Conservation (phyloP, 2,797 vertebrate genomes). For the Pseudomugil tenellus region DNA sequence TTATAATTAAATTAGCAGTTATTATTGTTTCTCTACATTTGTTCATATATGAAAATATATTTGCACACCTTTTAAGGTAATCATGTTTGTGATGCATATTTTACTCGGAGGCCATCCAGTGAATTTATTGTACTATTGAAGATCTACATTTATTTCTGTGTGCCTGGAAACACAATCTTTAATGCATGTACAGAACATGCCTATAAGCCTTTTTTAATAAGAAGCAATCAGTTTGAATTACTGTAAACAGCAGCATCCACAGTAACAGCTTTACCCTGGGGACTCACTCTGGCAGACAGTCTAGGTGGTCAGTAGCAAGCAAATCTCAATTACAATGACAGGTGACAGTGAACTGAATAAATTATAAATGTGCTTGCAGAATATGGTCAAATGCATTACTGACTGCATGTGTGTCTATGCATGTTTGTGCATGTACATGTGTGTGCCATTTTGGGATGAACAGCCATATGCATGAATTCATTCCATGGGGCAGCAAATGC, state of each 20-base stretch:
- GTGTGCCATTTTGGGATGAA: conserved; percentile 49
- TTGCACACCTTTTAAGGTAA: conserved; percentile 28
- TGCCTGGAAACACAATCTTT: conserved; percentile 37
- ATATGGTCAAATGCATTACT: conserved; percentile 47
- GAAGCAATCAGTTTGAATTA: conserved; percentile 67
- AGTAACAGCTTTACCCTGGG: conserved; percentile 48
- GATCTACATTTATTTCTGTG: conserved; percentile 37
- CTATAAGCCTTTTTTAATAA: conserved; percentile 51
- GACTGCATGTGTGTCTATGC: conserved; percentile 25
- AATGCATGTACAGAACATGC: conserved; percentile 40
- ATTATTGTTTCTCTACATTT: conserved; percentile 22
- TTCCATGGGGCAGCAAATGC: conserved; percentile 70
- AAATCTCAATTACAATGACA: conserved; percentile 78
- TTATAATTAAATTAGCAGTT: conserved; percentile 22
- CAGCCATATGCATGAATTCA: conserved; percentile 65
- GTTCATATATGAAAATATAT: conserved; percentile 8
- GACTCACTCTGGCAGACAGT: conserved; percentile 49
- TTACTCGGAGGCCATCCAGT: conserved; percentile 39
- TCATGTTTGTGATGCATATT: conserved; percentile 25
- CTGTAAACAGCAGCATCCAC: conserved; percentile 48
- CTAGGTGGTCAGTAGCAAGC: conserved; percentile 70
- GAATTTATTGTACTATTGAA: conserved; percentile 33
- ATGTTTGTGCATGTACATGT: conserved; percentile 37
- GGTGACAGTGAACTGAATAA: conserved; percentile 73
- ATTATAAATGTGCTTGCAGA: conserved; percentile 58